Evolutionary conservation across 2,797 vertebrate species (phyloP).

Genomic region (Adrianichthys oophorus): DNA sequence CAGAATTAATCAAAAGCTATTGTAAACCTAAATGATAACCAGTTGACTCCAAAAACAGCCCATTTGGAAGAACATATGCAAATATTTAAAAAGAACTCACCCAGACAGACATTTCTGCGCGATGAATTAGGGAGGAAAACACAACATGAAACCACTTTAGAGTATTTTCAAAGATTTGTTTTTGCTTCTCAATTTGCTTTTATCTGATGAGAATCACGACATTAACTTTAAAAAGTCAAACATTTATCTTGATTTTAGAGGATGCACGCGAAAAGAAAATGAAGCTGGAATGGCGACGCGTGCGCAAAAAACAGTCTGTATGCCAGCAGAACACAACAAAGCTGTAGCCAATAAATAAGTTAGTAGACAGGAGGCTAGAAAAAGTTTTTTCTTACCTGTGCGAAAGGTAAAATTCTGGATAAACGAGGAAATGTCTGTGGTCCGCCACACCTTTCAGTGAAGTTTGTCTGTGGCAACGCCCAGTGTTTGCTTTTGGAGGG

Average conservation of each 20-base stretch:
- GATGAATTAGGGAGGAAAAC: not conserved
- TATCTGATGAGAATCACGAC: not conserved
- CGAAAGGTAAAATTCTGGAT: constrained; percentile 3
- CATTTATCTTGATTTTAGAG: not conserved
- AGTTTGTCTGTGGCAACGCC: constrained; percentile 41
- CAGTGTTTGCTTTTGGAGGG: constrained; percentile 10
- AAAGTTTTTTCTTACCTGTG: constrained; percentile 36
- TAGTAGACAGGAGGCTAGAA: not conserved
- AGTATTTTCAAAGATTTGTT: not conserved
- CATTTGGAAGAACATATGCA: not conserved
- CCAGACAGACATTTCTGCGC: constrained; percentile 63
- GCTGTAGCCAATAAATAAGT: not conserved
- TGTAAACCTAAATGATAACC: not conserved
- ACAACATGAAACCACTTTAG: not conserved
- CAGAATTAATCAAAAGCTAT: constrained; percentile 18
- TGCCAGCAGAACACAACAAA: not conserved
- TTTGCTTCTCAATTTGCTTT: not conserved
- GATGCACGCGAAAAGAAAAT: not conserved
- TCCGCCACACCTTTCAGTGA: constrained; percentile 49
- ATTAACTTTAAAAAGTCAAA: not conserved
- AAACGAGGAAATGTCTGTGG: constrained; percentile 7
- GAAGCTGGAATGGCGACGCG: too few relatives aligned
- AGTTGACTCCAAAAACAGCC: fast-evolving
- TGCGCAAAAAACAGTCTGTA: not conserved
- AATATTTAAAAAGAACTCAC: constrained; percentile 41